Evolutionary conservation across 1,140 invertebrate genomes (phyloP), one percentile per base, ranked within the genome.

Genomic region (Tetragonula clypearis): DNA sequence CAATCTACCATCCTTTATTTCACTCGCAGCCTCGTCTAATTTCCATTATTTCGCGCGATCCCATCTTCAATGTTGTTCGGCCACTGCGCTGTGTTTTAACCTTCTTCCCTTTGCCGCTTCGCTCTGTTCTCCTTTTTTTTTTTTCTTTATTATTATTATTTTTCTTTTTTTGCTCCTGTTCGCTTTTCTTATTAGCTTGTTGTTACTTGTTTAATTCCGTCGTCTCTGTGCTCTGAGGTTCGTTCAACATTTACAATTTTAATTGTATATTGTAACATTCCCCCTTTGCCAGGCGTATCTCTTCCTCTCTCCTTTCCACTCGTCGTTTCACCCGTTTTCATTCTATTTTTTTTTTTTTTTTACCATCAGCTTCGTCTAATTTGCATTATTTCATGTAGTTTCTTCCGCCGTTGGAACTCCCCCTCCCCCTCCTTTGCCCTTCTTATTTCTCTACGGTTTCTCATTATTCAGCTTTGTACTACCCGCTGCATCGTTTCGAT

Each of bases 1-100:
- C 26, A 17, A 0, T 49, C 21, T 30, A 23, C 6, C n/a, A 12
- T n/a, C 14, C 14, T n/a, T 0, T 62, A n/a, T n/a, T 5, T n/a
- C n/a, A 62, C 60, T 14, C 1, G 23, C 60, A 62, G 60, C 60
- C 14, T 62, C 14, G 23, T 62, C 41, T 62, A 73, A 73, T 82
- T 74, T 77, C 17, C 62, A 77, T 58, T 82, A 77, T 53, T 74
- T 73, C 60, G 30, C 49, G 41, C 35, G 9, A 30, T 58, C 4
- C 1, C 21, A 0, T 14, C 23, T 11, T 21, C 1, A 2, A 4
- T 1, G 15, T 80, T 72, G 55, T 26, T 80, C 26, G 12, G 2
- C 15, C 30, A 6, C 53, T 2, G 19, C 49, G 12, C 15, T 62
- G 55, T 23, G 35, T 23, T 79, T 56, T n/a, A 77, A 55, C 53